Evolutionary conservation across 2,113 vertebrate species (phyloP).

Genomic region (Microcebus ravelobensis): DNA sequence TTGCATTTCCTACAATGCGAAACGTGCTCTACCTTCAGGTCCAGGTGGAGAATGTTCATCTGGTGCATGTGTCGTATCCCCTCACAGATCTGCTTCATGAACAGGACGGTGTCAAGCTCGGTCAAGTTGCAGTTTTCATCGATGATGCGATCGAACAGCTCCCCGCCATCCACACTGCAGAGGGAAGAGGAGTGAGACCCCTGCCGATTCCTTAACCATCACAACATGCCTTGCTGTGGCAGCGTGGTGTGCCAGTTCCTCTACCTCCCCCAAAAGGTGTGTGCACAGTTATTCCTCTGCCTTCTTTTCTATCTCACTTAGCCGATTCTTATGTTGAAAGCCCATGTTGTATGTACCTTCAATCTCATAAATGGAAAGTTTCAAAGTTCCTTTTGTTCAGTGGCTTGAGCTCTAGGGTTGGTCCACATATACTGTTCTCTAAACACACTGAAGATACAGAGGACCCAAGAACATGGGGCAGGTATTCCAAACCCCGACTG

Average conservation of each 20-base stretch:
- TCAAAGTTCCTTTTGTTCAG: background rate
- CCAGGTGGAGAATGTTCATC: constrained; percentile 98
- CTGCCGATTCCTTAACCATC: background rate
- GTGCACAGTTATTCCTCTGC: background rate
- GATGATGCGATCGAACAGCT: constrained; percentile 98
- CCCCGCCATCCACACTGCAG: constrained; percentile 95
- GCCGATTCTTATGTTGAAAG: no score
- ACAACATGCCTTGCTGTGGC: accelerated
- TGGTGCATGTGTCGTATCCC: constrained; percentile 98
- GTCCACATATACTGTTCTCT: background rate
- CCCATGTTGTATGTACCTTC: no score
- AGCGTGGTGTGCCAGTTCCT: background rate
- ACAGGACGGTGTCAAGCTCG: constrained; percentile 94
- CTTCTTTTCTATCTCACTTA: background rate
- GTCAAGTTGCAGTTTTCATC: constrained; percentile 95
- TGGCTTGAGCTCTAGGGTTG: background rate
- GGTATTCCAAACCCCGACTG: background rate
- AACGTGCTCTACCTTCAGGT: constrained; percentile 92
- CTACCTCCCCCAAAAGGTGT: background rate
- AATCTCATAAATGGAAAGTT: background rate
- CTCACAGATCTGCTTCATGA: constrained; percentile 96
- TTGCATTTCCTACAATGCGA: accelerated
- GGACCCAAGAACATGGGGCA: background rate
- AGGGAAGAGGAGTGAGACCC: constrained; percentile 30
- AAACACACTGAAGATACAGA: background rate